Conservation (phyloP, 2,888 invertebrate genomes). For the Macrophya annulata region DNA sequence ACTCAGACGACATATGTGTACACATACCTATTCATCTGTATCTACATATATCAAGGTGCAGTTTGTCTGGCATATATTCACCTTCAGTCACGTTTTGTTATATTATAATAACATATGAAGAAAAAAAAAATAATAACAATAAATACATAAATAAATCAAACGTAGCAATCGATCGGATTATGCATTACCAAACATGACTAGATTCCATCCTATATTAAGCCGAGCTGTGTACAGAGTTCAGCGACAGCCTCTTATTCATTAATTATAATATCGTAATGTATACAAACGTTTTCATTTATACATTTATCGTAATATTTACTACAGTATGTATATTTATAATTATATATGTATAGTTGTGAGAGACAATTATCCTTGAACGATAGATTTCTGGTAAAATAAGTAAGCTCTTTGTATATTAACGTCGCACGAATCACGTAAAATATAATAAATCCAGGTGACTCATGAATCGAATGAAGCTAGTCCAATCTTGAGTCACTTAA, state of each 20-base stretch:
- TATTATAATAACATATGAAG: conserved; percentile 1
- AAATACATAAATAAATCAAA: neutral
- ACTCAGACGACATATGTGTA: neutral
- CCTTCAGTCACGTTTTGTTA: neutral
- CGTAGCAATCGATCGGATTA: neutral
- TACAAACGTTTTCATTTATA: neutral
- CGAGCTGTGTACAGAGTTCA: neutral
- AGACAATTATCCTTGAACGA: neutral
- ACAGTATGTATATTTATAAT: neutral
- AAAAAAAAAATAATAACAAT: no score
- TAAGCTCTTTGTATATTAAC: neutral
- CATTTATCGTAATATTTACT: neutral
- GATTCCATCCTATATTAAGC: neutral
- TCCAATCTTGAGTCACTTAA: neutral
- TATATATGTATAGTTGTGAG: no score
- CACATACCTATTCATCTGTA: neutral
- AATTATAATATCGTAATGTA: neutral
- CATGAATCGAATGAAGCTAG: neutral
- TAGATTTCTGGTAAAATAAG: neutral
- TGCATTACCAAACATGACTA: neutral
- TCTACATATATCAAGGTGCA: neutral
- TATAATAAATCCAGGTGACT: neutral
- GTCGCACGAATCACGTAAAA: neutral
- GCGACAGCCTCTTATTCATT: neutral
- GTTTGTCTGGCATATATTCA: conserved; percentile 6